These are phyloP conservation scores for Tetragnatha montana DNA, from an alignment of 2,888 invertebrate species.

Conservation along the genomic window DNA sequence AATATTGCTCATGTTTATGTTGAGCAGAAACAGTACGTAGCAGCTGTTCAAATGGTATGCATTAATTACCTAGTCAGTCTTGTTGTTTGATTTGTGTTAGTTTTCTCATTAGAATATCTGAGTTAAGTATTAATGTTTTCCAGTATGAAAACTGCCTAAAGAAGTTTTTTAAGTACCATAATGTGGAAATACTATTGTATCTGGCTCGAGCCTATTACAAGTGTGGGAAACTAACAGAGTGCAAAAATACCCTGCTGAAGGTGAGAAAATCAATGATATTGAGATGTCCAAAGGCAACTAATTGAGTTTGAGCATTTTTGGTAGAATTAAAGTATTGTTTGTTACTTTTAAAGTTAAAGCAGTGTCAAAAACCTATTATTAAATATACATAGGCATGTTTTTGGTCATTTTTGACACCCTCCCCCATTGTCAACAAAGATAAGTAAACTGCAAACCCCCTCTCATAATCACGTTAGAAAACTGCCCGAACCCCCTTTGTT, in stretches of 20 bases:
- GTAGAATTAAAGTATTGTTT: too few relatives aligned
- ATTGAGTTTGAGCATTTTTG: too few relatives aligned
- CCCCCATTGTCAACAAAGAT: too few relatives aligned
- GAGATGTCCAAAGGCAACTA: too few relatives aligned
- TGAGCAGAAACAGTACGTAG: slow-evolving; percentile 97
- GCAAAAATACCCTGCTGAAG: slow-evolving; percentile 85
- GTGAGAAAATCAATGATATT: slow-evolving; percentile 74
- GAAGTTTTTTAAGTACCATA: slow-evolving; percentile 95
- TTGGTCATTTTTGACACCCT: too few relatives aligned
- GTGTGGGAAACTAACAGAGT: slow-evolving; percentile 91
- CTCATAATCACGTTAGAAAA: too few relatives aligned
- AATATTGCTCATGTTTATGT: slow-evolving; percentile 99
- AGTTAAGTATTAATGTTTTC: slow-evolving; percentile 73
- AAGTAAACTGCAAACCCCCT: too few relatives aligned
- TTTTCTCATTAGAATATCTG: not conserved
- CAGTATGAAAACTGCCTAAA: slow-evolving; percentile 98
- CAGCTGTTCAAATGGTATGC: slow-evolving; percentile 94
- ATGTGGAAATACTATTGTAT: slow-evolving; percentile 97
- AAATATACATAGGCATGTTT: too few relatives aligned
- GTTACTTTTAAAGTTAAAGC: too few relatives aligned
- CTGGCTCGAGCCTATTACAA: slow-evolving; percentile 94
- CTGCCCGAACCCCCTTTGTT: too few relatives aligned
- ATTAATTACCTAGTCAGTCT: not conserved
- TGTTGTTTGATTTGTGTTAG: not conserved
- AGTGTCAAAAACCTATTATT: too few relatives aligned